Percentiles rank a stretch among this genome's conserved stretches.
These are phyloP conservation scores for Polypedilum pembai DNA, from an alignment of 1,140 invertebrate genomes.

Conservation along the genomic window DNA sequence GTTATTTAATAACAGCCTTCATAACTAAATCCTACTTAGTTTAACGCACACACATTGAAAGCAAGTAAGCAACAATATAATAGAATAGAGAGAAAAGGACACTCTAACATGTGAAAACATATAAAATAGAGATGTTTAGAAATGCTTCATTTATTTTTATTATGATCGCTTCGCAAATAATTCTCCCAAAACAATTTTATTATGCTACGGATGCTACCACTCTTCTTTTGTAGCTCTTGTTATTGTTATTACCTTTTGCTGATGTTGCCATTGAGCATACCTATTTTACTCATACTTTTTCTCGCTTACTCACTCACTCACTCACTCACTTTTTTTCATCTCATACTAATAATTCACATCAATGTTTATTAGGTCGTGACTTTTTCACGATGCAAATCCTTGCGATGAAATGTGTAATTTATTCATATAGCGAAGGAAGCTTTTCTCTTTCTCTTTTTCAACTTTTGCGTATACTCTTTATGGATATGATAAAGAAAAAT, in stretches of 20 bases:
- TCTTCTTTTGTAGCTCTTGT: background rate
- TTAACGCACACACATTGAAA: background rate
- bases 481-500: constrained; percentile 13
- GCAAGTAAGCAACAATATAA: no score
- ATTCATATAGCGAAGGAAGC: background rate
- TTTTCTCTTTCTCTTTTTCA: background rate
- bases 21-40: constrained; percentile 14
- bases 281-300: no score
- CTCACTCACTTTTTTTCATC: background rate
- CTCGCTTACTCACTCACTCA: no score
- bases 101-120: constrained; percentile 25
- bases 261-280: background rate
- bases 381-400: background rate
- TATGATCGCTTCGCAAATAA: constrained; percentile 25
- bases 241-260: background rate
- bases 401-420: constrained; percentile 24
- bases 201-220: background rate
- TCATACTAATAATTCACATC: constrained; percentile 24
- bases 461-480: background rate
- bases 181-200: constrained; percentile 26
- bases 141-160: constrained; percentile 28
- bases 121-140: constrained; percentile 12
- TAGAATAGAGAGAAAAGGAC: background rate
- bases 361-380: constrained; percentile 27
- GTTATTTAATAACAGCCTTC: background rate